Conservation (phyloP, 2,113 vertebrate species). For the Mohoua ochrocephala region DNA sequence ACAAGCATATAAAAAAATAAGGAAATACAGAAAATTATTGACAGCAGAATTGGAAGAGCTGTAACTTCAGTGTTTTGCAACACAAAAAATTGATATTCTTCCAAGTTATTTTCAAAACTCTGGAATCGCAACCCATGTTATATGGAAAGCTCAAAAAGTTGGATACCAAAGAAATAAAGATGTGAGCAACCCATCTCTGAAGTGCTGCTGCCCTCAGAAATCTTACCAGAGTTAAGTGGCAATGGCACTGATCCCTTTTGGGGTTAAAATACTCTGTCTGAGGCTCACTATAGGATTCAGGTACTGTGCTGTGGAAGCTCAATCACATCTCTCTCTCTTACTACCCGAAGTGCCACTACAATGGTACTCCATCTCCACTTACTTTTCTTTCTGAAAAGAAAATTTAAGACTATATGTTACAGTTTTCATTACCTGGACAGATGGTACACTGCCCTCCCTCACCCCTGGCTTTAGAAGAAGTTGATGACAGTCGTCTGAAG, state of each 20-base stretch:
- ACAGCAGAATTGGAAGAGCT: neutral
- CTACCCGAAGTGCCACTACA: neutral
- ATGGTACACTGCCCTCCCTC: neutral
- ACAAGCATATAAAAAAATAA: neutral
- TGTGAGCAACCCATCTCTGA: neutral
- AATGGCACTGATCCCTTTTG: fast-evolving
- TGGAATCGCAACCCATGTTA: neutral
- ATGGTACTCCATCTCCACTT: neutral
- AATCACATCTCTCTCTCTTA: neutral
- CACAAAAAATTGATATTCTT: neutral
- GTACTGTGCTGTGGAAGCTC: neutral
- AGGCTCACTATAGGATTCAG: neutral
- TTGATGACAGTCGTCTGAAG: neutral
- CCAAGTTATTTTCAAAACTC: neutral
- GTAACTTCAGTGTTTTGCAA: neutral
- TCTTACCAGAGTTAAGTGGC: neutral
- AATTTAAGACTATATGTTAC: neutral
- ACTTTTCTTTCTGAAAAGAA: neutral
- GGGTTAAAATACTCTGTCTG: neutral
- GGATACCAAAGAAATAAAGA: neutral
- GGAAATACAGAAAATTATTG: neutral
- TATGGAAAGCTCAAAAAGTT: neutral
- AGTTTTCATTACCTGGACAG: neutral
- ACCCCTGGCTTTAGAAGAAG: neutral
- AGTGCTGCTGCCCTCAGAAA: neutral